phyloP scores from a whole-genome alignment of 2,797 vertebrate genomes.

The Choloepus didactylus region DNA sequence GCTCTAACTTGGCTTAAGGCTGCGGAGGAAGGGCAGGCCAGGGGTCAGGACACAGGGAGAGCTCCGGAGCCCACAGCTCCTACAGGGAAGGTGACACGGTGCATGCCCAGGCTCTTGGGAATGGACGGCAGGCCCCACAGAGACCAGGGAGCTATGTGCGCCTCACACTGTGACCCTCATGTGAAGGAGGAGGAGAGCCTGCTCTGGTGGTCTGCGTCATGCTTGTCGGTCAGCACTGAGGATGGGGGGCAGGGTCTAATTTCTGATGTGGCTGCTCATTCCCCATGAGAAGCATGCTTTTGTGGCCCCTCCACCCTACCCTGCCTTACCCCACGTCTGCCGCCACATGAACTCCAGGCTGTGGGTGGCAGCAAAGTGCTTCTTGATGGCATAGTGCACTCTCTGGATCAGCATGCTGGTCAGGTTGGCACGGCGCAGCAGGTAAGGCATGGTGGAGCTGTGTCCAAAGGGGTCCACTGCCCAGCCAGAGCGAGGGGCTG shows the following conservation, averaged over 20 bases:
- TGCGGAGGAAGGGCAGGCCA: not conserved
- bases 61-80: not conserved
- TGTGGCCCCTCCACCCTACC: not conserved
- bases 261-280: not conserved
- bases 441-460: slow-evolving; percentile 97
- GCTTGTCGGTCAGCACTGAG: not conserved
- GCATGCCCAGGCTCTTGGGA: not conserved
- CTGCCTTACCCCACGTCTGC: slow-evolving; percentile 95
- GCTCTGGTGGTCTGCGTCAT: not conserved
- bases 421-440: slow-evolving; percentile 96
- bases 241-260: not conserved
- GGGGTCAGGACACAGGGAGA: not conserved
- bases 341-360: slow-evolving; percentile 99
- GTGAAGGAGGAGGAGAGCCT: not conserved
- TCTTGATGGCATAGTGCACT: slow-evolving; percentile 98
- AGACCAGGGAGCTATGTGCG: not conserved
- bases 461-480: slow-evolving; percentile 97
- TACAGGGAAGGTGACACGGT: not conserved
- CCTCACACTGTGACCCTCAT: not conserved
- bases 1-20: not conserved
- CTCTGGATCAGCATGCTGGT: slow-evolving; percentile 99
- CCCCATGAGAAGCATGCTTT: not conserved
- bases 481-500: slow-evolving; percentile 94
- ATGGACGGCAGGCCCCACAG: not conserved
- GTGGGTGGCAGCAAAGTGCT: slow-evolving; percentile 95